These are phyloP conservation scores for Phalacrocorax carbo DNA, from an alignment of 2,113 vertebrate species.

Conservation along the genomic window DNA sequence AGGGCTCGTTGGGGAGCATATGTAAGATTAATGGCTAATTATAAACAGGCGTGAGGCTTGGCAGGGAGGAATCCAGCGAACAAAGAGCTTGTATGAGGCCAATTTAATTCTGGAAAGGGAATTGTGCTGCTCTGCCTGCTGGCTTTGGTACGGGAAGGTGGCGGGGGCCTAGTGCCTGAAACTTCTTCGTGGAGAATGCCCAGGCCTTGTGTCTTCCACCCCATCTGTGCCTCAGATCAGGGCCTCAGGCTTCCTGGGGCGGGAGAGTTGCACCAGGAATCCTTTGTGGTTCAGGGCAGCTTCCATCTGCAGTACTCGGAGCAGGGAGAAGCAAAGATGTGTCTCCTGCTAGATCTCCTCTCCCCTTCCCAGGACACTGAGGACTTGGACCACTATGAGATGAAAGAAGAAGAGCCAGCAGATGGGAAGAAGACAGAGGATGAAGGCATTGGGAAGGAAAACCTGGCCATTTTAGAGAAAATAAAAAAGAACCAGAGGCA, in stretches of 20 bases:
- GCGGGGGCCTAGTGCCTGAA: not conserved
- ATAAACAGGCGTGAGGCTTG: not conserved
- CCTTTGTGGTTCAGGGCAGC: not conserved
- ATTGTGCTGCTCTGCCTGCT: not conserved
- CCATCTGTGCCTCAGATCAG: fast-evolving
- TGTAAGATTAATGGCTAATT: not conserved
- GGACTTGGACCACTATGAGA: conserved; percentile 82
- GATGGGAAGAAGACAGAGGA: conserved; percentile 80
- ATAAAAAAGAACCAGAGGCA: conserved; percentile 87
- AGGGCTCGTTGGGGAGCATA: not conserved
- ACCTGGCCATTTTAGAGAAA: conserved; percentile 82
- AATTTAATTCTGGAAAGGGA: not conserved
- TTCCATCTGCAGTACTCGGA: not conserved
- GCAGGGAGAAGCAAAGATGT: not conserved
- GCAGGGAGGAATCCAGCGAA: not conserved
- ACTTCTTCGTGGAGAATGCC: fast-evolving
- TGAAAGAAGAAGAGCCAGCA: conserved; percentile 81
- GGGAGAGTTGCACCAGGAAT: not conserved
- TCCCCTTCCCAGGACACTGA: conserved; percentile 72
- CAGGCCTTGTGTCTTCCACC: not conserved
- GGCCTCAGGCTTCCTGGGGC: not conserved
- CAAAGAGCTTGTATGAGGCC: not conserved
- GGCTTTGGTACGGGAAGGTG: not conserved
- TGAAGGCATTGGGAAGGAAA: conserved; percentile 81
- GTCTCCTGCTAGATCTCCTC: not conserved